Evolutionary conservation across 2,888 invertebrate species (phyloP).

Genomic region (Andrena bicolor): DNA sequence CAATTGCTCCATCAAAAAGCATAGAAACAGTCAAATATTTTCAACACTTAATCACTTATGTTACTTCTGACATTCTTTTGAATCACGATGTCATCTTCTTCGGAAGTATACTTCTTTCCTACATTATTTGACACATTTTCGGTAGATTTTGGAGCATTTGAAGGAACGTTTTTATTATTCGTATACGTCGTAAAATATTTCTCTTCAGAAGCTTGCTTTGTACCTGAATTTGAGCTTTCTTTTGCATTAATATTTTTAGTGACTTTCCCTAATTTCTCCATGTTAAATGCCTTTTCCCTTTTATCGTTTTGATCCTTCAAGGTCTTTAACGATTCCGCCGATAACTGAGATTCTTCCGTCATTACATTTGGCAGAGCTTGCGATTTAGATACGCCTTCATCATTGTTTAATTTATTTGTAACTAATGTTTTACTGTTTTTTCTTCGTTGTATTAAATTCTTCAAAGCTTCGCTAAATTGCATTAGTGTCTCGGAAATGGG

Average conservation of each 20-base stretch:
- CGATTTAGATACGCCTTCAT: constrained; percentile 61
- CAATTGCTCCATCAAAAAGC: constrained; percentile 61
- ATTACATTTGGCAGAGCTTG: constrained; percentile 6
- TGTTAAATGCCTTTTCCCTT: constrained; percentile 11
- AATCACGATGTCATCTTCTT: constrained; percentile 42
- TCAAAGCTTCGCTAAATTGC: constrained; percentile 80
- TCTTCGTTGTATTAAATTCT: constrained; percentile 77
- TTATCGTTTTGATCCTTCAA: constrained; percentile 22
- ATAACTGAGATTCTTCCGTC: constrained; percentile 4
- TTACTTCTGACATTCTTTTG: constrained; percentile 48
- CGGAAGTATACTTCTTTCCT: constrained; percentile 45
- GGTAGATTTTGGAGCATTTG: constrained; percentile 46
- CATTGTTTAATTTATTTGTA: constrained; percentile 67
- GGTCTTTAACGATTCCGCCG: constrained; percentile 15
- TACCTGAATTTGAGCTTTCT: constrained; percentile 15
- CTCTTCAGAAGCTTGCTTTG: constrained; percentile 41
- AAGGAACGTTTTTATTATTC: constrained; percentile 43
- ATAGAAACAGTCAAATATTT: constrained; percentile 61
- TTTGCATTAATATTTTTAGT: constrained; percentile 19
- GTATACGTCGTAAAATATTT: constrained; percentile 35
- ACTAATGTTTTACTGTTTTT: constrained; percentile 74
- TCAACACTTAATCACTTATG: constrained; percentile 49
- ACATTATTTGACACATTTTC: constrained; percentile 50
- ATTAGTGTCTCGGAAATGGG: constrained; percentile 81
- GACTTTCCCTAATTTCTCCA: constrained; percentile 18